Evolutionary conservation across 2,113 vertebrate species (phyloP), one percentile per base, ranked within the genome.

Genomic region (Pseudorasbora parva): DNA sequence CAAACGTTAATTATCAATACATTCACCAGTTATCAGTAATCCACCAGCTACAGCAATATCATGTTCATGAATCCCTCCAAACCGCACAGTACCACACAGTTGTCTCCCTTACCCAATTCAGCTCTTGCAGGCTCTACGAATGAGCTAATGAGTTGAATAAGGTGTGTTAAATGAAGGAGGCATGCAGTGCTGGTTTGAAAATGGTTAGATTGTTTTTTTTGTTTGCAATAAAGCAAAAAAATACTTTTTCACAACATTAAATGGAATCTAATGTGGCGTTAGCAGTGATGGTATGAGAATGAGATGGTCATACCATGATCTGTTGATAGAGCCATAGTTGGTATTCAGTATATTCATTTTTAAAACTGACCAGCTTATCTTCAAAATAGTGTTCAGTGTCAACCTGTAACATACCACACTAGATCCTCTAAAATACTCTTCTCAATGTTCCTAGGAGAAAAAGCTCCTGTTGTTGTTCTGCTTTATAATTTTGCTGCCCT

Each of bases 221-320:
- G 54, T 60, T 56, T 78, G 75, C 6, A 78, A 76, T 37, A 56
- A 30, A 27, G 25, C 33, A 30, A 30, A 54, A 37, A 76, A 54
- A 3, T 33, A 69, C 19, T n/a, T 30, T 27, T 64, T 30, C 60
- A 66, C 27, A 66, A 37, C 30, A 30, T 7, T 64, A 3, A 21
- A 37, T 68, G 19, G 17, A 68, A 21, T 68, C 4, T 41, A 21
- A 41, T 41, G 30, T 66, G 30, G 30, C 30, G 17, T 15, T 54
- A 19, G 17, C 17, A 19, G 51, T 54, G 51, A 54, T 54, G 15
- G 17, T 8, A 54, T 54, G 51, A 54, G 51, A 21, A 54, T 54
- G 51, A 54, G 17, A 54, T 54, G 5, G 15, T 2, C 12, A 54
- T 0, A 19, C 51, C 19, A 8, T 54, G 51, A 54, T 54, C 51